Evolutionary conservation across 1,140 invertebrate genomes (phyloP).

Genomic region (Aphelinus atriplicis): DNA sequence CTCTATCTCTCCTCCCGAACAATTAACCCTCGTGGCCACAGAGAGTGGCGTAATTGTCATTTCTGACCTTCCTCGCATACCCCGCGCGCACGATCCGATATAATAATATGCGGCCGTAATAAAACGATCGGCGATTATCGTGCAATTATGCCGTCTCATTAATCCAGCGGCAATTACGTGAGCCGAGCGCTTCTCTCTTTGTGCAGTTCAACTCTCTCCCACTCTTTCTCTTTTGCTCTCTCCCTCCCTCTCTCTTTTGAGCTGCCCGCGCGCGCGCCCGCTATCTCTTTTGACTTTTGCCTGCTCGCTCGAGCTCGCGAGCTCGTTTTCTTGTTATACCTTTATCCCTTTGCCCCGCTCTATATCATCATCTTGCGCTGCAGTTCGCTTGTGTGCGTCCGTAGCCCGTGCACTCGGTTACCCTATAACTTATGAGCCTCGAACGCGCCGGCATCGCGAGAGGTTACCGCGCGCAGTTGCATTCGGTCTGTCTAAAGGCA

Average conservation of each 20-base stretch:
- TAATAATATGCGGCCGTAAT: slow-evolving; percentile 65
- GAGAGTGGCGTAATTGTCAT: slow-evolving; percentile 58
- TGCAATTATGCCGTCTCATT: slow-evolving; percentile 67
- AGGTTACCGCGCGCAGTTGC: slow-evolving; percentile 19
- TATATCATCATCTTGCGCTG: slow-evolving; percentile 13
- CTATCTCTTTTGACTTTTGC: slow-evolving; percentile 22
- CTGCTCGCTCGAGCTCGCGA: slow-evolving; percentile 1
- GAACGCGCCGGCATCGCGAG: slow-evolving; percentile 41
- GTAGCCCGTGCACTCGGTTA: background rate
- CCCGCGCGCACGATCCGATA: slow-evolving; percentile 41
- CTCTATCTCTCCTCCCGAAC: background rate
- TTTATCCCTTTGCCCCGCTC: background rate
- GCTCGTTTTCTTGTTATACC: slow-evolving; percentile 34
- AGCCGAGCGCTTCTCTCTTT: too few relatives aligned
- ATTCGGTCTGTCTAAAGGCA: slow-evolving; percentile 33
- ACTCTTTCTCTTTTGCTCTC: background rate
- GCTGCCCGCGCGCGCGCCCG: slow-evolving; percentile 14
- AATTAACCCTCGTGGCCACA: slow-evolving; percentile 1
- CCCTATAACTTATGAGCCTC: slow-evolving; percentile 58
- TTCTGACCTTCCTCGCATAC: slow-evolving; percentile 61
- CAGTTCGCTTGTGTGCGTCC: background rate
- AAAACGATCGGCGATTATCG: slow-evolving; percentile 65
- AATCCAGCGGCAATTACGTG: slow-evolving; percentile 62
- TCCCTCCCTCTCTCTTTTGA: slow-evolving; percentile 3
- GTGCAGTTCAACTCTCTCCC: slow-evolving; percentile 13